Conservation (phyloP, 2,888 invertebrate species). For the Drosophila parthenogenetica region DNA sequence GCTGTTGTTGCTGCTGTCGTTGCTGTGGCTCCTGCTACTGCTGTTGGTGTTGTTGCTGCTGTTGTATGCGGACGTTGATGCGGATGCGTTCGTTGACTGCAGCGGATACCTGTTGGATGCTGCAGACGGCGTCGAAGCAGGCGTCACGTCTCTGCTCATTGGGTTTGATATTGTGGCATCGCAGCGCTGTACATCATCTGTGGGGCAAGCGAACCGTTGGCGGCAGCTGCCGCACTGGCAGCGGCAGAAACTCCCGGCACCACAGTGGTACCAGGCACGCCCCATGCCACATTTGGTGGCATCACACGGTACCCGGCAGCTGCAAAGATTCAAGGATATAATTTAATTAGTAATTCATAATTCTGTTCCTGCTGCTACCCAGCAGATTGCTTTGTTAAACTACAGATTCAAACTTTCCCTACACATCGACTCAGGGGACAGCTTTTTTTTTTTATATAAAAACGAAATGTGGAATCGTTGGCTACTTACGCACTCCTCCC, state of each 20-base stretch:
- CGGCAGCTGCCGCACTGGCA: conserved; percentile 85
- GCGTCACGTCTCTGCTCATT: conserved; percentile 87
- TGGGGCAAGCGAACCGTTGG: conserved; percentile 87
- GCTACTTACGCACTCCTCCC: conserved; percentile 86
- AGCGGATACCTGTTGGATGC: conserved; percentile 68
- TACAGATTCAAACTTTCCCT: too few species aligned
- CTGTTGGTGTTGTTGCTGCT: conserved; percentile 32
- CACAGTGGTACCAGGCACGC: conserved; percentile 86
- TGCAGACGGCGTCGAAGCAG: conserved; percentile 78
- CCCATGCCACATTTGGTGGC: conserved; percentile 86
- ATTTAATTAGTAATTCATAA: neutral
- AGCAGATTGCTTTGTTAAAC: too few species aligned
- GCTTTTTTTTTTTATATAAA: too few species aligned
- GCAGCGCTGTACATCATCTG: conserved; percentile 89
- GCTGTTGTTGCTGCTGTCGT: conserved; percentile 26
- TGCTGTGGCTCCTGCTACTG: conserved; percentile 21
- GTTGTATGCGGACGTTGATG: conserved; percentile 45
- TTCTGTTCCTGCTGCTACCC: too few species aligned
- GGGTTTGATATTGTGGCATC: conserved; percentile 94
- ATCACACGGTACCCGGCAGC: conserved; percentile 87
- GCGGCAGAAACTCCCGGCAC: conserved; percentile 86
- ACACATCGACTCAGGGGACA: too few species aligned
- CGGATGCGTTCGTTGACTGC: conserved; percentile 45
- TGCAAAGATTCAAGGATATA: conserved; percentile 28
- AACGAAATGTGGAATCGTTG: neutral